Percentiles rank a stretch among this genome's conserved stretches.
Conservation (phyloP, 2,888 invertebrate genomes). For the Synergus umbraculus region DNA sequence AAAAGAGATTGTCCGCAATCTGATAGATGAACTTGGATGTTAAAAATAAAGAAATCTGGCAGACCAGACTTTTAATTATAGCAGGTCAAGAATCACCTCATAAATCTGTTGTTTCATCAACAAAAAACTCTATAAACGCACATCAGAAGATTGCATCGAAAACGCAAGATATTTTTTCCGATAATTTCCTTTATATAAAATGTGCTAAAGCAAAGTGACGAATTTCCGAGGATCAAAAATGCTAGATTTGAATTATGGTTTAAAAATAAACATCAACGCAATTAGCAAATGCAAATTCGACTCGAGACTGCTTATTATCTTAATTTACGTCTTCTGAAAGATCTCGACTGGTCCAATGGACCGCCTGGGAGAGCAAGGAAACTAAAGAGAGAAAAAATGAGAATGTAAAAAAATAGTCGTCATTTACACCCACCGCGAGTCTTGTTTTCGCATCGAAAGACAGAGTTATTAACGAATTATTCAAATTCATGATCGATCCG, state of each 20-base stretch:
- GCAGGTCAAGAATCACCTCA: slow-evolving; percentile 34
- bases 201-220: background rate
- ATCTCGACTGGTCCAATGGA: slow-evolving; percentile 21
- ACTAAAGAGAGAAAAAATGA: slow-evolving; percentile 11
- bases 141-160: background rate
- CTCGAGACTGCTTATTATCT: slow-evolving; percentile 36
- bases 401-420: slow-evolving; percentile 28
- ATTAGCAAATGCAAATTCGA: slow-evolving; percentile 26
- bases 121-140: slow-evolving; percentile 14
- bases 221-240: slow-evolving; percentile 15
- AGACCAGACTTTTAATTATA: slow-evolving; percentile 34
- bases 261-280: slow-evolving; percentile 29
- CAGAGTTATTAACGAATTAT: slow-evolving; percentile 49
- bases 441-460: slow-evolving; percentile 42
- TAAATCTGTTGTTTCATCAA: slow-evolving; percentile 29
- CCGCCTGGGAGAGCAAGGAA: slow-evolving; percentile 22
- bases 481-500: slow-evolving; percentile 53
- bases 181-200: too few species aligned
- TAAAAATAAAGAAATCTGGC: slow-evolving; percentile 13
- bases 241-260: slow-evolving; percentile 35
- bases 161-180: background rate
- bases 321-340: slow-evolving; percentile 34
- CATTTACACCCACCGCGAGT: slow-evolving; percentile 36
- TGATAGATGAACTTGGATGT: slow-evolving; percentile 23
- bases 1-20: slow-evolving; percentile 30